These are phyloP conservation scores for Erebia ligea DNA, from an alignment of 2,888 invertebrate species.

Conservation along the genomic window DNA sequence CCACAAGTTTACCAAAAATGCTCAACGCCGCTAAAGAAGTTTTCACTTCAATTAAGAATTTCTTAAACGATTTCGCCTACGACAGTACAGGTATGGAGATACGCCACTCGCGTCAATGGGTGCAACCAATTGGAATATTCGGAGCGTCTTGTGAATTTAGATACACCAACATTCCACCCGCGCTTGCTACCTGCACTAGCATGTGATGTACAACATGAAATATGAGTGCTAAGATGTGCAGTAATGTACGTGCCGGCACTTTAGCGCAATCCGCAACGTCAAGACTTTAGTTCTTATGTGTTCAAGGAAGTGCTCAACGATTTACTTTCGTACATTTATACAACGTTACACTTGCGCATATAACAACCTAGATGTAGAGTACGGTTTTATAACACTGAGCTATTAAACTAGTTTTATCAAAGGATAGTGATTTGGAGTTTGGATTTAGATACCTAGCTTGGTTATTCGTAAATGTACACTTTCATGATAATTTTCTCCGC, in stretches of 20 bases:
- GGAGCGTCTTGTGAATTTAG: constrained; percentile 28
- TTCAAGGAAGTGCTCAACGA: constrained; percentile 16
- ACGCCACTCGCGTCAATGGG: constrained; percentile 30
- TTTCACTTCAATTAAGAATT: neutral
- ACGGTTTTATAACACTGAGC: no score
- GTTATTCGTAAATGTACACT: no score
- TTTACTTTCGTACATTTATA: constrained; percentile 8
- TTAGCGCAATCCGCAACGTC: constrained; percentile 24
- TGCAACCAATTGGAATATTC: constrained; percentile 35
- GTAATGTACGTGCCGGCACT: constrained; percentile 28
- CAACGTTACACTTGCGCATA: neutral
- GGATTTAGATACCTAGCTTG: no score
- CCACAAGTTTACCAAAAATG: no score
- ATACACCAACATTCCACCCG: constrained; percentile 21
- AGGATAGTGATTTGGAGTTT: no score
- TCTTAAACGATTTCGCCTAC: neutral
- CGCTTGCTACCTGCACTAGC: constrained; percentile 7
- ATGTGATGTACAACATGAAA: constrained; percentile 21
- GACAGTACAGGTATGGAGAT: constrained; percentile 20
- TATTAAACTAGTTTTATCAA: no score
- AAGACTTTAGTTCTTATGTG: constrained; percentile 25
- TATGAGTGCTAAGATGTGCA: constrained; percentile 20
- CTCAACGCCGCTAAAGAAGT: no score
- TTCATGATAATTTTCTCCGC: no score
- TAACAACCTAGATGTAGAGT: neutral